Percentiles rank a stretch among this genome's conserved stretches.
Evolutionary conservation across 2,888 invertebrate genomes (phyloP).

Genomic region (Ophion ventricosus): DNA sequence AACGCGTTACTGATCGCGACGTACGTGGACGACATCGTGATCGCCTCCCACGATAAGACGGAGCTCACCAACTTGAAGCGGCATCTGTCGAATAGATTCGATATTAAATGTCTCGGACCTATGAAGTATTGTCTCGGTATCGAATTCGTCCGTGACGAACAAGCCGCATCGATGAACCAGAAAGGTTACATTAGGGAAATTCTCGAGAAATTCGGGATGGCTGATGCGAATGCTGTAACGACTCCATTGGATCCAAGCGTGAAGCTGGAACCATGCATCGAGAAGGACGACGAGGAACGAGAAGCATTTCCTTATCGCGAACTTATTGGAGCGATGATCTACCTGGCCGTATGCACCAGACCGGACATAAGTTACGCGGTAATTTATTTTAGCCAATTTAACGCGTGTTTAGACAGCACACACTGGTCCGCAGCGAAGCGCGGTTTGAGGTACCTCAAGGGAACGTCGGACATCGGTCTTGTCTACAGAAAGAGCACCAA

Average conservation of each 20-base stretch:
- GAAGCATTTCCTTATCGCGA: constrained; percentile 35
- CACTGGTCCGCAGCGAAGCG: constrained; percentile 71
- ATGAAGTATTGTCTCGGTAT: constrained; percentile 60
- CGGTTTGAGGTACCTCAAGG: constrained; percentile 68
- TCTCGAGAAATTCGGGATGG: constrained; percentile 60
- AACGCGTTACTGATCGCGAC: constrained; percentile 30
- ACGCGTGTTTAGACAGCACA: constrained; percentile 44
- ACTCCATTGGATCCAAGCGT: constrained; percentile 56
- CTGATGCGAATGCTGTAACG: constrained; percentile 57
- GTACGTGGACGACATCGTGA: constrained; percentile 61
- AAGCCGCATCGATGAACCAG: constrained; percentile 45
- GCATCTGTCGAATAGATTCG: constrained; percentile 45
- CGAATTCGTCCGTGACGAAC: constrained; percentile 42
- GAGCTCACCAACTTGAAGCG: constrained; percentile 47
- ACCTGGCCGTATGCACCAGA: constrained; percentile 51
- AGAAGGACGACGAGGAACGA: neutral
- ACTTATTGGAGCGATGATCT: constrained; percentile 49
- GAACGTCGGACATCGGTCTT: constrained; percentile 65
- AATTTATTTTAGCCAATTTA: constrained; percentile 58
- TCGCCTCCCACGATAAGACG: constrained; percentile 30
- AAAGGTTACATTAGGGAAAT: constrained; percentile 49
- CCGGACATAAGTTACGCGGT: no score
- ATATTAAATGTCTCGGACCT: constrained; percentile 52
- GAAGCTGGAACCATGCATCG: constrained; percentile 23
- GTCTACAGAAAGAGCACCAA: constrained; percentile 41